Evolutionary conservation across 2,888 invertebrate genomes (phyloP).

Genomic region (Helicoverpa assulta): DNA sequence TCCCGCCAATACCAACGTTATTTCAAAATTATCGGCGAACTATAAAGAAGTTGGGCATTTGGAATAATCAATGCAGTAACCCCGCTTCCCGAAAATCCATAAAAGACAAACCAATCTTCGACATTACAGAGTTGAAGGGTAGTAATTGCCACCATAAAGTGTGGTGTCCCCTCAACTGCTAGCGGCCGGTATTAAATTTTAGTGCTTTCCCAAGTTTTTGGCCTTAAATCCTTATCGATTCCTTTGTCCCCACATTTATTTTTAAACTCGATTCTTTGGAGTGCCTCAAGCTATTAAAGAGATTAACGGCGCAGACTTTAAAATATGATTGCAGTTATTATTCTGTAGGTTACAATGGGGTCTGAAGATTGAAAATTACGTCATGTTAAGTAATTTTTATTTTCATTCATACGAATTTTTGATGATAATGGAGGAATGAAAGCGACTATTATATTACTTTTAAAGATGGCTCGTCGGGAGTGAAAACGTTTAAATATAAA

Average conservation of each 20-base stretch:
- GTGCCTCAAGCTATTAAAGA: conserved; percentile 75
- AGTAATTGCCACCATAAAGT: conserved; percentile 87
- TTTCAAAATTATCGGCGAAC: conserved; percentile 59
- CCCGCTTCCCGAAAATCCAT: conserved; percentile 79
- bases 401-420: neutral
- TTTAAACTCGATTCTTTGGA: conserved; percentile 76
- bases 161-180: conserved; percentile 83
- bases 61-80: conserved; percentile 78
- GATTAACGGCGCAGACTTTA: conserved; percentile 70
- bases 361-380: conserved; percentile 6
- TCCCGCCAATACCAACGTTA: conserved; percentile 40
- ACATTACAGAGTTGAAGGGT: conserved; percentile 85
- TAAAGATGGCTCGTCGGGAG: too few relatives aligned
- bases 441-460: too few relatives aligned
- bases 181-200: conserved; percentile 85
- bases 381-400: neutral
- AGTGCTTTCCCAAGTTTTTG: conserved; percentile 81
- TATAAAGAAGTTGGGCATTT: conserved; percentile 66
- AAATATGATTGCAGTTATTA: conserved; percentile 59
- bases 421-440: too few relatives aligned
- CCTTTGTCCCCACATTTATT: conserved; percentile 76
- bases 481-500: conserved; percentile 32
- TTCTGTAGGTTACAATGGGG: conserved; percentile 22
- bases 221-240: conserved; percentile 80
- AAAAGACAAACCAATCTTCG: conserved; percentile 85